A percentile compares a stretch with the other conserved stretches of the same genome.
Conservation (phyloP, 2,113 vertebrate genomes). For the Sitta europaea region DNA sequence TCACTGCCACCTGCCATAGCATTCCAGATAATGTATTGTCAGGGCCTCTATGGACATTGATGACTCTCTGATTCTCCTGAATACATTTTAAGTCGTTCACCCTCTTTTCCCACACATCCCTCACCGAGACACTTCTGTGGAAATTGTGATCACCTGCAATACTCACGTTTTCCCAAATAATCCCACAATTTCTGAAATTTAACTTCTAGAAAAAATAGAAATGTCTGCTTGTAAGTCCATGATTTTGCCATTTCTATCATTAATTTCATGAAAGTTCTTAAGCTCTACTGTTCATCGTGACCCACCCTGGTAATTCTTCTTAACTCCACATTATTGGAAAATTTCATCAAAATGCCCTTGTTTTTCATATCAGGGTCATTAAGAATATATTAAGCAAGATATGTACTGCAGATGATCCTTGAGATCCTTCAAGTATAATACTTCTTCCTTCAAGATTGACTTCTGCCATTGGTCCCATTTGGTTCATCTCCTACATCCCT, state of each 20-base stretch:
- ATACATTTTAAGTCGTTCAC: neutral
- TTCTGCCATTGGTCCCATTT: neutral
- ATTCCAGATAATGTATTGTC: neutral
- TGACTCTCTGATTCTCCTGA: neutral
- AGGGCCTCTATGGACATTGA: neutral
- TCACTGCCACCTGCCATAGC: accelerated
- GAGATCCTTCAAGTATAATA: neutral
- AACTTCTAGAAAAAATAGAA: neutral
- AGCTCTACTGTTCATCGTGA: neutral
- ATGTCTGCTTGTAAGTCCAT: neutral
- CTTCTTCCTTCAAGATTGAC: neutral
- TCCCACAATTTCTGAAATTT: neutral
- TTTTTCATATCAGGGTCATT: neutral
- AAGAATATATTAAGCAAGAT: neutral
- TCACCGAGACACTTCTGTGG: accelerated
- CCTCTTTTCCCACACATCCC: neutral
- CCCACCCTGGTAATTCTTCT: neutral
- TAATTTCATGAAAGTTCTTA: neutral
- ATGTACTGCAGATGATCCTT: accelerated
- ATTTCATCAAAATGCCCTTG: neutral
- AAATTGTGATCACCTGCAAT: neutral
- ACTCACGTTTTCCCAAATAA: neutral
- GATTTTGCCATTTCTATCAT: neutral
- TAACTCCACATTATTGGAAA: neutral
- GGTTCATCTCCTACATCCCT: neutral